phyloP scores from a whole-genome alignment of 1,140 invertebrate species.

The Heliconius eleuchia region DNA sequence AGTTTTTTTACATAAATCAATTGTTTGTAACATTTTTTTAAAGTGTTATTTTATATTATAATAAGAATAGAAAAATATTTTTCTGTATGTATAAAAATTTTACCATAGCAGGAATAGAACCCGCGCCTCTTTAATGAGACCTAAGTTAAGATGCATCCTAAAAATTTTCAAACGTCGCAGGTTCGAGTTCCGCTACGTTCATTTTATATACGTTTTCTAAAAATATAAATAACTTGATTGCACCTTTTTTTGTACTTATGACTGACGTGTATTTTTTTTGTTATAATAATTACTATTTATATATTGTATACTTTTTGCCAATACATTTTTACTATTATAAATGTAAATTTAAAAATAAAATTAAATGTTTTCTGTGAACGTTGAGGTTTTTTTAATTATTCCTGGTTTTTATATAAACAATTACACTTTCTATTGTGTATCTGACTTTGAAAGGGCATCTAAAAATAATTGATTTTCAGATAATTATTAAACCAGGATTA shows the following conservation, averaged over 20 bases:
- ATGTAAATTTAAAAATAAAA: background rate
- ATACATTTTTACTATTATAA: background rate
- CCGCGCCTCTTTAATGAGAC: too few relatives aligned
- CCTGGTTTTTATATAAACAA: background rate
- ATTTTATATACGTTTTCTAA: too few relatives aligned
- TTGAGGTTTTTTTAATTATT: background rate
- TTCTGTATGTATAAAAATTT: too few relatives aligned
- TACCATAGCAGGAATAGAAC: too few relatives aligned
- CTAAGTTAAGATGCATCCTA: too few relatives aligned
- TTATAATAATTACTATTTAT: constrained; percentile 13
- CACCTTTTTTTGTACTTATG: background rate
- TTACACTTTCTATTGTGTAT: background rate
- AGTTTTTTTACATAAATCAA: background rate
- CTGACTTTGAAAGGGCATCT: too few relatives aligned
- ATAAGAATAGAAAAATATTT: too few relatives aligned
- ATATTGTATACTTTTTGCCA: background rate
- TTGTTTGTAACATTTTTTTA: background rate
- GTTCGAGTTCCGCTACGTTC: too few relatives aligned
- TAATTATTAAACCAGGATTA: too few relatives aligned
- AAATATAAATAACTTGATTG: background rate
- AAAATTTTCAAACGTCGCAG: too few relatives aligned
- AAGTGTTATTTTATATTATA: too few relatives aligned
- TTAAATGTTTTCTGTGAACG: background rate
- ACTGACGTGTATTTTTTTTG: background rate
- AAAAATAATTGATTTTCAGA: too few relatives aligned